Evolutionary conservation across 2,113 vertebrate genomes (phyloP), one percentile per base, ranked within the genome.

Genomic region (Phyllopteryx taeniolatus): DNA sequence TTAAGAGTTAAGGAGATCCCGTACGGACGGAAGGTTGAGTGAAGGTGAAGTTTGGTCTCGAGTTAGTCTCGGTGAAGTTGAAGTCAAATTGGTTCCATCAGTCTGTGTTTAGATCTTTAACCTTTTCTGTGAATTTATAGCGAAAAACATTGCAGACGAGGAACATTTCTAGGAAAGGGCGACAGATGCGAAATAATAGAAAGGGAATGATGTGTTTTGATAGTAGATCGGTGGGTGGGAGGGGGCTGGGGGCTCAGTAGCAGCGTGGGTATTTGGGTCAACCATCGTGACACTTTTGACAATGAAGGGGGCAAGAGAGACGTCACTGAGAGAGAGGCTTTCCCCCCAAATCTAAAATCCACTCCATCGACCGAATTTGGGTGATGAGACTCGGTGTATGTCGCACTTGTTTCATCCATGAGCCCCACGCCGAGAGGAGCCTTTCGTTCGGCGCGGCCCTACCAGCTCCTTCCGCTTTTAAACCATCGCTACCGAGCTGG

Each of bases 211-310:
- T 86, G 74, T 83, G 85, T 79, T 82, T 75, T 78, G 76, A 83
- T 78, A 66, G 64, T 71, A 78, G 76, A 70, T 76, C 74, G 74
- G 84, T 85, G 86, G 88, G 22, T 31, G 44, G 44, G 13, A 43
- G 27, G 27, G 8, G 22, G 22, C 1, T 1, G 11, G 89, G 85
- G 87, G 27, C 27, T 27, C 8, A 59, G 20, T 56, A 72, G 60
- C 78, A 71, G 77, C 67, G 46, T 75, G 78, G 72, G 71, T 89
- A 91, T 92, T 80, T 91, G 89, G 91, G 91, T 92, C 91, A 92
- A 73, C 31, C 54, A 19, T 67, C 77, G 71, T 71, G 62, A 82
- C 76, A 76, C 78, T 76, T 82, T 46, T 79, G 67, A 79, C 72
- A 78, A 88, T 73, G 44, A 86, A 79, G 33, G 44, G 11, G 27